A percentile compares a stretch with the other conserved stretches of the same genome.
phyloP scores from a whole-genome alignment of 2,888 invertebrate genomes.

The Latheticus oryzae region DNA sequence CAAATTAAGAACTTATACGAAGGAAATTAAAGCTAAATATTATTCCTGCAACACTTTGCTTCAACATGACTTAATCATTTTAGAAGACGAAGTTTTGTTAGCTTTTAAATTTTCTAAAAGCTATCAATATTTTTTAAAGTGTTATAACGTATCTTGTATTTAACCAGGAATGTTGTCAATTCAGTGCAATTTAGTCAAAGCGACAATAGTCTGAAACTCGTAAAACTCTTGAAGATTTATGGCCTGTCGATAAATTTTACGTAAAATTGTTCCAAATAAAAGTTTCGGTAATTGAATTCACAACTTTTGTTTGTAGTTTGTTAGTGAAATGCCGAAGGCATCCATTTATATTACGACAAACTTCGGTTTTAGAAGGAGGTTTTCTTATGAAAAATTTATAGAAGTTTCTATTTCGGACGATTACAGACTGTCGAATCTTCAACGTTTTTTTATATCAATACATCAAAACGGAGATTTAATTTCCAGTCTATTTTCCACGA shows the following conservation, averaged over 20 bases:
- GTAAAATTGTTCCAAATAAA: constrained; percentile 56
- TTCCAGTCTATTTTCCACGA: background rate
- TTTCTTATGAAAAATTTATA: constrained; percentile 42
- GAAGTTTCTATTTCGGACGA: constrained; percentile 34
- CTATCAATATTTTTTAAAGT: too few relatives aligned
- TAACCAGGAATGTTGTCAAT: constrained; percentile 33
- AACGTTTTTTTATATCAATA: constrained; percentile 28
- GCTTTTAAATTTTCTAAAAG: background rate
- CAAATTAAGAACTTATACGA: background rate
- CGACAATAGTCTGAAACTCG: constrained; percentile 47
- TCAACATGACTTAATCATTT: constrained; percentile 2
- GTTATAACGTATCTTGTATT: constrained; percentile 19
- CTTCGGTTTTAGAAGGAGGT: constrained; percentile 43
- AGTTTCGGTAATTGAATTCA: constrained; percentile 56
- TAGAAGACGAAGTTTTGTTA: background rate
- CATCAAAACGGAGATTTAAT: background rate
- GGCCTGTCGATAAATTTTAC: constrained; percentile 54
- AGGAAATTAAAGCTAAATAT: constrained; percentile 15
- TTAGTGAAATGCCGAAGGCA: constrained; percentile 49
- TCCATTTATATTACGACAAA: constrained; percentile 51
- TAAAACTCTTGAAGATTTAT: constrained; percentile 53
- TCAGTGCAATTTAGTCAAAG: constrained; percentile 42
- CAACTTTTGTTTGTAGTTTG: constrained; percentile 55
- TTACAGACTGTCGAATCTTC: constrained; percentile 29
- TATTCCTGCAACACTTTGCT: constrained; percentile 12